These are phyloP conservation scores for Porites lobata DNA, from an alignment of 92 coral and sea anemone species.

Conservation along the genomic window DNA sequence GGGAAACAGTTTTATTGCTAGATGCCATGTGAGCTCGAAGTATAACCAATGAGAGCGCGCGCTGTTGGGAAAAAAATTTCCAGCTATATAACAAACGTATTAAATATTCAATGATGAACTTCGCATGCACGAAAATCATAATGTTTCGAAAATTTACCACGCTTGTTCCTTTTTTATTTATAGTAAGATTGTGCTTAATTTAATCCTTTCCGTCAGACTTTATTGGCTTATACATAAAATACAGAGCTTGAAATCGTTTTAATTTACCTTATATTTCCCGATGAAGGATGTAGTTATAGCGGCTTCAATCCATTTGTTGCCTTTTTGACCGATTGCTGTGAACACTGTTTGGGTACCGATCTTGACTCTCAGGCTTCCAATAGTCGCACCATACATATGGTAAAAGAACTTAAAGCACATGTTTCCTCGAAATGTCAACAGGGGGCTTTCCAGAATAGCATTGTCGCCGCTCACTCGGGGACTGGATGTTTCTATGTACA, in stretches of 20 bases:
- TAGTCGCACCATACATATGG: slow-evolving; percentile 54
- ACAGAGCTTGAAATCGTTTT: not conserved
- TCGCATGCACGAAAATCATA: too few relatives aligned
- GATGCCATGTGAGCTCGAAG: too few relatives aligned
- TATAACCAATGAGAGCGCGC: too few relatives aligned
- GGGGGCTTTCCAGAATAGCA: slow-evolving; percentile 38
- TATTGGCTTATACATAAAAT: not conserved
- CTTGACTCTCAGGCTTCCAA: slow-evolving; percentile 31
- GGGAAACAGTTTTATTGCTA: too few relatives aligned
- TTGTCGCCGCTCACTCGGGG: slow-evolving; percentile 45
- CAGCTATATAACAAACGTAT: too few relatives aligned
- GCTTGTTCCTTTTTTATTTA: too few relatives aligned
- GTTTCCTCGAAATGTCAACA: slow-evolving; percentile 1
- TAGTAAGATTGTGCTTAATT: not conserved
- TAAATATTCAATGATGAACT: too few relatives aligned
- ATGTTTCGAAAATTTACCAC: too few relatives aligned
- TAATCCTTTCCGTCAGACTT: too few relatives aligned
- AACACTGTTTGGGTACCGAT: slow-evolving; percentile 1
- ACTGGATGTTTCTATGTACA: slow-evolving; percentile 57
- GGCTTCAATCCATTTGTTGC: slow-evolving; percentile 15
- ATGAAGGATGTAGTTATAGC: not conserved
- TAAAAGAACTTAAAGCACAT: slow-evolving; percentile 55
- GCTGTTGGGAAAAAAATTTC: too few relatives aligned
- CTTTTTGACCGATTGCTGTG: slow-evolving; percentile 23
- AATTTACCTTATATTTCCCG: slow-evolving; percentile 11